Evolutionary conservation across 1,140 invertebrate species (phyloP).

Genomic region (Ganaspis sp.): DNA sequence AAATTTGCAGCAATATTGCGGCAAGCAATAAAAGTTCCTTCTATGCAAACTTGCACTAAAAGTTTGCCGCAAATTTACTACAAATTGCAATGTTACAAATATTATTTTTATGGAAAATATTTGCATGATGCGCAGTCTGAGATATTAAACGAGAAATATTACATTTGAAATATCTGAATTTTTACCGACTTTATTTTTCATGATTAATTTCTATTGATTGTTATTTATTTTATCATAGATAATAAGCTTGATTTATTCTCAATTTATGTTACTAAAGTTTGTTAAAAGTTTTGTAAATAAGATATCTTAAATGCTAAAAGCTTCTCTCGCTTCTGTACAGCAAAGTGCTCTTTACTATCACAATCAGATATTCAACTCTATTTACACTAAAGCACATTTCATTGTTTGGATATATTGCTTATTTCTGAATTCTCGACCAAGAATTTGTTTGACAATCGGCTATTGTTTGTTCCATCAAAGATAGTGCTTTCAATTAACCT

Average conservation of each 20-base stretch:
- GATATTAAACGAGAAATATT: too few species aligned
- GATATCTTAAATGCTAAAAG: constrained; percentile 7
- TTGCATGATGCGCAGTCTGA: too few species aligned
- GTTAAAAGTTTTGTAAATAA: background rate
- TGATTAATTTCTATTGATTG: too few species aligned
- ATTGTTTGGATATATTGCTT: constrained; percentile 2
- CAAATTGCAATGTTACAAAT: too few species aligned
- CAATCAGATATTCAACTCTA: background rate
- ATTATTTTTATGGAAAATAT: too few species aligned
- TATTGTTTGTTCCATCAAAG: background rate
- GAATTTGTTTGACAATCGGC: background rate
- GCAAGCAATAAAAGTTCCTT: too few species aligned
- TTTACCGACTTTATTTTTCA: too few species aligned
- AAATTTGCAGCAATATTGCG: too few species aligned
- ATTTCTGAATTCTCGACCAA: background rate
- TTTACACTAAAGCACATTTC: background rate
- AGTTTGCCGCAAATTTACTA: too few species aligned
- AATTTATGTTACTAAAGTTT: background rate
- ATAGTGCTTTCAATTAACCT: constrained; percentile 2
- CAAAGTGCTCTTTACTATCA: constrained; percentile 8
- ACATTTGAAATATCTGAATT: too few species aligned
- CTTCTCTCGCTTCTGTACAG: background rate
- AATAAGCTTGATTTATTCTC: background rate
- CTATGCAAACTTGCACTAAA: too few species aligned
- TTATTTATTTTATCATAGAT: background rate